A percentile compares a stretch with the other conserved stretches of the same genome.
These are phyloP conservation scores for Musca vetustissima DNA, from an alignment of 1,140 invertebrate genomes.

Conservation along the genomic window DNA sequence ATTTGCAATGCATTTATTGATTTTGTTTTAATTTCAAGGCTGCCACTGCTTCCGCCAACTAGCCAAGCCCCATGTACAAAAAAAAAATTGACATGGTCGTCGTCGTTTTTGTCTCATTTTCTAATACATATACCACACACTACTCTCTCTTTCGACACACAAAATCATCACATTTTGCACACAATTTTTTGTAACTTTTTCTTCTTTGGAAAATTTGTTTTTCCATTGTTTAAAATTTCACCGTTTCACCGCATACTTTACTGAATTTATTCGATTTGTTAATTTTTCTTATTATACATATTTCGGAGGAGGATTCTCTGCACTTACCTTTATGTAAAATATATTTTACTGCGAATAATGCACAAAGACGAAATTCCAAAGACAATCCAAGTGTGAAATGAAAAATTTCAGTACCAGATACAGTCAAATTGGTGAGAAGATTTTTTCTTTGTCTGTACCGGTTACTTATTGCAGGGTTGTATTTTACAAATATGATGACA, in stretches of 20 bases:
- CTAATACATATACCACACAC: slow-evolving; percentile 11
- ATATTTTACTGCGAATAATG: slow-evolving; percentile 17
- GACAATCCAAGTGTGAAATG: slow-evolving; percentile 15
- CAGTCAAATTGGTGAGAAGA: too few relatives aligned
- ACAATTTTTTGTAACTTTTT: not conserved
- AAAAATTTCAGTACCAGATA: not conserved
- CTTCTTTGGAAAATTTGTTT: not conserved
- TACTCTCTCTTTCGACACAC: too few relatives aligned
- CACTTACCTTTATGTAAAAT: slow-evolving; percentile 22
- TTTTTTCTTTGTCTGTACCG: too few relatives aligned
- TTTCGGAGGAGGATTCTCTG: not conserved
- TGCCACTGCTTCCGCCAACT: slow-evolving; percentile 11
- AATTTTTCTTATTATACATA: too few relatives aligned
- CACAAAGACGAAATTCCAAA: slow-evolving; percentile 22
- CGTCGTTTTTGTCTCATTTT: slow-evolving; percentile 14
- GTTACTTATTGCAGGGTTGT: too few relatives aligned
- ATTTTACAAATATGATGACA: too few relatives aligned
- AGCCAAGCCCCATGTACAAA: slow-evolving; percentile 12
- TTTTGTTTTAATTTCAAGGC: slow-evolving; percentile 19
- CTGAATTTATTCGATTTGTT: too few relatives aligned
- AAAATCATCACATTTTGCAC: slow-evolving; percentile 6
- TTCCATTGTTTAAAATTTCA: too few relatives aligned
- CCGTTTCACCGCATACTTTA: too few relatives aligned
- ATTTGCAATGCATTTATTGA: slow-evolving; percentile 18
- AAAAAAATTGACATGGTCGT: not conserved